A percentile compares a stretch with the other conserved stretches of the same genome.
Evolutionary conservation across 2,113 vertebrate species (phyloP).

Genomic region (Bostrychus sinensis): DNA sequence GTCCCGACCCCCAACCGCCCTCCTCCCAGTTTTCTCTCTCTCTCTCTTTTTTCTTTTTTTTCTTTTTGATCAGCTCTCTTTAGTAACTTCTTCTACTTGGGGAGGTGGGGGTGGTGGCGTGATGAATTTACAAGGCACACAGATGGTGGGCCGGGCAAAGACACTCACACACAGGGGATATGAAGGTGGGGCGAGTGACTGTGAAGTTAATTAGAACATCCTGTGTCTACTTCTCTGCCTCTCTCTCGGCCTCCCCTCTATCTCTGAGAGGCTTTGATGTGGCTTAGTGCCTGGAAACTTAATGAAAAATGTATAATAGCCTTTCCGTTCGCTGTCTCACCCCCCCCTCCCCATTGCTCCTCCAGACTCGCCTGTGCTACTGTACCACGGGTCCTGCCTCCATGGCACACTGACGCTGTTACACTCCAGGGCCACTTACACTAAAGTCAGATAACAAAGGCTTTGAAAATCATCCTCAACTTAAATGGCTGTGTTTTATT

Average conservation of each 20-base stretch:
- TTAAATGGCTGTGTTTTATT: background rate
- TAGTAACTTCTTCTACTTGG: slow-evolving; percentile 21
- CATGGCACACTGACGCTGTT: slow-evolving; percentile 47
- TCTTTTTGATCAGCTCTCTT: slow-evolving; percentile 48
- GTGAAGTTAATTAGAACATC: slow-evolving; percentile 84
- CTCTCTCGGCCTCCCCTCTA: slow-evolving; percentile 49
- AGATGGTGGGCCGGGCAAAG: slow-evolving; percentile 57
- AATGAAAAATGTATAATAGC: slow-evolving; percentile 86
- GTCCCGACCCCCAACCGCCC: background rate
- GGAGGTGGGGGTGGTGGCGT: slow-evolving; percentile 51
- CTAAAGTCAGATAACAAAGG: background rate
- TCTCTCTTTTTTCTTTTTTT: slow-evolving; percentile 29
- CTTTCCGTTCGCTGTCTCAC: slow-evolving; percentile 62
- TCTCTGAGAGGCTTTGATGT: slow-evolving; percentile 81
- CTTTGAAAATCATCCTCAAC: background rate
- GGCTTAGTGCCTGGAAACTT: slow-evolving; percentile 81
- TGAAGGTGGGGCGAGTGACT: slow-evolving; percentile 58
- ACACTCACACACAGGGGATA: slow-evolving; percentile 46
- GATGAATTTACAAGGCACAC: slow-evolving; percentile 66
- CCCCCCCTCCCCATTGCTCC: slow-evolving; percentile 31
- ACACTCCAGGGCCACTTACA: slow-evolving; percentile 25
- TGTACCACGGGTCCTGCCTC: slow-evolving; percentile 43
- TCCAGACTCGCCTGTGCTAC: slow-evolving; percentile 19
- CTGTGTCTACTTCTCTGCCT: slow-evolving; percentile 68
- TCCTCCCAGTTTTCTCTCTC: background rate